Conservation (phyloP, 2,113 vertebrate genomes). For the Labeo rohita region DNA sequence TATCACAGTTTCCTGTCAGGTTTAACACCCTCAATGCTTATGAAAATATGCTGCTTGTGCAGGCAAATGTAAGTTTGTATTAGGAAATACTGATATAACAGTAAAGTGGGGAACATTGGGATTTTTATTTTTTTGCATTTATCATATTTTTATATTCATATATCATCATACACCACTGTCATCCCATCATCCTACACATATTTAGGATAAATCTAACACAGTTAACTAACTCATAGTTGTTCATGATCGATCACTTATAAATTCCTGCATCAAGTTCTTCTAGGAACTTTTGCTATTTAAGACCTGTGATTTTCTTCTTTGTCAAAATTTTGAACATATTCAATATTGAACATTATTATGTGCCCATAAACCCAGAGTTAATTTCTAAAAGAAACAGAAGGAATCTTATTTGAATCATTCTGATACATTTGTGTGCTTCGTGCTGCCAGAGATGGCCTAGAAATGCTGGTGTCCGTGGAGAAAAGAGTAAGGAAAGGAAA, state of each 20-base stretch:
- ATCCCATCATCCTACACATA: not conserved
- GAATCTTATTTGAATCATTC: not conserved
- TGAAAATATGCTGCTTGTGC: slow-evolving; percentile 3
- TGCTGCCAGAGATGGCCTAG: slow-evolving; percentile 28
- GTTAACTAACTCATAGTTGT: not conserved
- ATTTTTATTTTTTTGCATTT: not conserved
- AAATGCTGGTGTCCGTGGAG: slow-evolving; percentile 10
- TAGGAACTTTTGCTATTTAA: not conserved
- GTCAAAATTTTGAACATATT: not conserved
- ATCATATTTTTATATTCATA: not conserved
- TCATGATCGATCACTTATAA: not conserved
- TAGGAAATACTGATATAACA: not conserved
- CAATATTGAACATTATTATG: slow-evolving; percentile 8
- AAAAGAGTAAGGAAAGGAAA: slow-evolving; percentile 26
- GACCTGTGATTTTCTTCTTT: not conserved
- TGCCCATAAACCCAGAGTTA: not conserved
- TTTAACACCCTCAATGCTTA: not conserved
- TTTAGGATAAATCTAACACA: not conserved
- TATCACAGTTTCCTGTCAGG: slow-evolving; percentile 12
- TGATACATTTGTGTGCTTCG: not conserved
- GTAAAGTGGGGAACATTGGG: not conserved
- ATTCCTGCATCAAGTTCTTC: not conserved
- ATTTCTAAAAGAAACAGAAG: not conserved
- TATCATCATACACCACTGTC: not conserved
- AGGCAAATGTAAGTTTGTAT: not conserved